Conservation (phyloP, 2,113 vertebrate species). For the Bettongia penicillata region DNA sequence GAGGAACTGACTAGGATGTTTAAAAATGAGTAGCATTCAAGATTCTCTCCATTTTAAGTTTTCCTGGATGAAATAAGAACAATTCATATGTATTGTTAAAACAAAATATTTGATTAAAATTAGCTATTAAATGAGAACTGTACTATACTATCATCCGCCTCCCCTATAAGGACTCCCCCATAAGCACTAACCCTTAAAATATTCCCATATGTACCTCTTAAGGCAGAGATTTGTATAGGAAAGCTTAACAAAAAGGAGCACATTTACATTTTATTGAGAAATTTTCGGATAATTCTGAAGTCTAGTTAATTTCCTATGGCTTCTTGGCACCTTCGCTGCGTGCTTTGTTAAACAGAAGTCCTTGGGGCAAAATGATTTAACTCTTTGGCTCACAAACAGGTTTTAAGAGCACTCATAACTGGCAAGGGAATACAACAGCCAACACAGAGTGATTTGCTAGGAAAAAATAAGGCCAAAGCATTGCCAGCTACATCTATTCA, state of each 20-base stretch:
- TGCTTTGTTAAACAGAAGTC: slow-evolving; percentile 53
- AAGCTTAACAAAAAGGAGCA: slow-evolving; percentile 35
- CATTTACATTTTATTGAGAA: slow-evolving; percentile 51
- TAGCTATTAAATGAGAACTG: not conserved
- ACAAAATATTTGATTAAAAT: slow-evolving; percentile 46
- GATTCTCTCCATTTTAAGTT: slow-evolving; percentile 29
- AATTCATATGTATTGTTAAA: not conserved
- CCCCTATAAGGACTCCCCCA: not conserved
- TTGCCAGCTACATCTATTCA: slow-evolving; percentile 20
- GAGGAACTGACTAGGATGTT: slow-evolving; percentile 19
- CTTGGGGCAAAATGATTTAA: slow-evolving; percentile 50
- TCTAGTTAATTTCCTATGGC: slow-evolving; percentile 2
- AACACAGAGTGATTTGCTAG: slow-evolving; percentile 41
- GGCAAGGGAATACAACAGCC: slow-evolving; percentile 38
- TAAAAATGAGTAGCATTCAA: slow-evolving; percentile 5
- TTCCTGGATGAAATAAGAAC: slow-evolving; percentile 48
- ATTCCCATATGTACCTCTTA: not conserved
- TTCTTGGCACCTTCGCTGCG: slow-evolving; percentile 24
- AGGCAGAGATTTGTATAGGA: slow-evolving; percentile 27
- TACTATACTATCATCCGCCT: not conserved
- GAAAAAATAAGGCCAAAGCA: slow-evolving; percentile 24
- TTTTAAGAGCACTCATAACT: slow-evolving; percentile 55
- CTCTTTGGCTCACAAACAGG: slow-evolving; percentile 48
- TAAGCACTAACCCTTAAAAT: not conserved
- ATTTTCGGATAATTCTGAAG: slow-evolving; percentile 57